Base-by-base conservation (phyloP, 2,113 vertebrate species). In the Garra rufa region DNA sequence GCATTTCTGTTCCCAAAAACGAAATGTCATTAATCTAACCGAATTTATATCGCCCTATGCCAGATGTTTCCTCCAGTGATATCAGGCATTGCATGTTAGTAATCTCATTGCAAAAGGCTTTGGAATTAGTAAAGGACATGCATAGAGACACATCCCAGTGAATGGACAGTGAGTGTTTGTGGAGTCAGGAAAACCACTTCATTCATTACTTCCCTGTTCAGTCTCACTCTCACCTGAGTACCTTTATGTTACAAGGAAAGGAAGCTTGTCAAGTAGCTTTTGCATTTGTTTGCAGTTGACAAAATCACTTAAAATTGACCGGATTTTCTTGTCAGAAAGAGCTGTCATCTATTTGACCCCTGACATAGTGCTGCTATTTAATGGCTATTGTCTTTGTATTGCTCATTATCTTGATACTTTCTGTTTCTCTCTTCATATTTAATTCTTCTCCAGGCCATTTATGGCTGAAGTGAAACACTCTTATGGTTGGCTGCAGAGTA, bases 41-140 rank as follows among this genome's bases (percentile, higher is more conserved):
- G 14, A 28, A 28, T 52, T 6, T 34, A 11, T 76, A 6, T 57
- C 2, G 11, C 30, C 4, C 21, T 24, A n/a, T 41, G 21, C 52
- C 76, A 61, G n/a, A 78, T 78, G 76, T 78, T 59, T 43, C 34
- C 30, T 76, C 50, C 30, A 76, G 26, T 7, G 50, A 38, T 57
- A 57, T 57, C 30, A 55, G 48, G 43, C 46, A 19, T 76, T 76
- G 9, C 13, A 76, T 76, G 15, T 21, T 6, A 30, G 73, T 30
- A 52, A 75, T 52, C 24, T 76, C 28, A 4, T 15, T 34, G 24
- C 15, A 34, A 52, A 55, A 52, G 50, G 48, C 6, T 38, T 57
- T 21, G 9, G 38, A 26, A 48, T 24, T 46, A 48, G 43, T 44
- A 41, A 76, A 76, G 46, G 46, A 52, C 73, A 76, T 26, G n/a